A percentile compares a stretch with the other conserved stretches of the same genome.
phyloP scores from a whole-genome alignment of 2,888 invertebrate species.

The Auanema freiburgensis region DNA sequence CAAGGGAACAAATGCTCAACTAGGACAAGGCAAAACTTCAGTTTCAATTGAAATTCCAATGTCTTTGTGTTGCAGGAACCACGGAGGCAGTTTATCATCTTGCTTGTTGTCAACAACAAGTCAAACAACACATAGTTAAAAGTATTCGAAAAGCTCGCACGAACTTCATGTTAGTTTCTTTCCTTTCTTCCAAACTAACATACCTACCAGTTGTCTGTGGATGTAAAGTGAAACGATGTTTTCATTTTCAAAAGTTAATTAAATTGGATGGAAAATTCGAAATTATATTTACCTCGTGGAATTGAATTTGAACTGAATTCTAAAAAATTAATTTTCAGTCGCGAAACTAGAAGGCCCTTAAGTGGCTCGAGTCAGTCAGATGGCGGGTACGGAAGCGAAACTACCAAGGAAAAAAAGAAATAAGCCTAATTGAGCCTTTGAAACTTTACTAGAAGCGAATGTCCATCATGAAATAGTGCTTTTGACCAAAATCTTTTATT shows the following conservation, averaged over 20 bases:
- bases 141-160: slow-evolving; percentile 38
- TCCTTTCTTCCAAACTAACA: not conserved
- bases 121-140: slow-evolving; percentile 42
- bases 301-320: not conserved
- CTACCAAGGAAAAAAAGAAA: slow-evolving; percentile 29
- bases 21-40: slow-evolving; percentile 33
- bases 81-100: slow-evolving; percentile 39
- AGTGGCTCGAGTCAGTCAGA: slow-evolving; percentile 50
- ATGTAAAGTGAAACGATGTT: not conserved
- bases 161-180: slow-evolving; percentile 24
- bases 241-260: too few relatives aligned
- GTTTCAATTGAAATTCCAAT: not conserved
- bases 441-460: not conserved
- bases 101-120: slow-evolving; percentile 39
- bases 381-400: slow-evolving; percentile 49
- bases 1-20: slow-evolving; percentile 36
- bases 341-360: slow-evolving; percentile 38
- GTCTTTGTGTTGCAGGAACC: slow-evolving; percentile 26
- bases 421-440: not conserved
- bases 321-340: slow-evolving; percentile 14
- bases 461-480: too few relatives aligned
- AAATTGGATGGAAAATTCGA: too few relatives aligned
- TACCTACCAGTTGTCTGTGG: not conserved
- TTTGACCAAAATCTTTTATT: too few relatives aligned
- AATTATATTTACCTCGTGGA: not conserved